These are phyloP conservation scores for Dinoponera quadriceps DNA, from an alignment of 1,140 invertebrate species.

Conservation along the genomic window DNA sequence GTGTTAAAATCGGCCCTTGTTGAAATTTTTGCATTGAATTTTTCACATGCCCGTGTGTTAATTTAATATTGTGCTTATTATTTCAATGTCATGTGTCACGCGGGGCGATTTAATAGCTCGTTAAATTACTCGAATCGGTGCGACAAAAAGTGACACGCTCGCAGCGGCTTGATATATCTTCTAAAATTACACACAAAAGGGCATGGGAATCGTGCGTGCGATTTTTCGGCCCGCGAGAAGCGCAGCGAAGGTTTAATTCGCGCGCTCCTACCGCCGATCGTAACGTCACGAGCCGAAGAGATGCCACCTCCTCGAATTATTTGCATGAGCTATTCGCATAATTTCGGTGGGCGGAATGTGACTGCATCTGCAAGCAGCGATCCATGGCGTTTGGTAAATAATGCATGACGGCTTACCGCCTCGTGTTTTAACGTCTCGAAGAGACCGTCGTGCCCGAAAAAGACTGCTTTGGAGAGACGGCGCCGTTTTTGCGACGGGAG, in stretches of 20 bases:
- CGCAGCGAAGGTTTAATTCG: not conserved
- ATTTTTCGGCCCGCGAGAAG: not conserved
- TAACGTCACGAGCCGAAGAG: not conserved
- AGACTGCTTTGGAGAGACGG: constrained; percentile 3
- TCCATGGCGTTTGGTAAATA: constrained; percentile 77
- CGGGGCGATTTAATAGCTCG: too few relatives aligned
- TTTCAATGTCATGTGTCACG: too few relatives aligned
- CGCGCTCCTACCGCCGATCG: not conserved
- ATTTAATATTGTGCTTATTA: too few relatives aligned
- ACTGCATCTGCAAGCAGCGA: constrained; percentile 74
- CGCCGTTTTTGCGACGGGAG: constrained; percentile 57
- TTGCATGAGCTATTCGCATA: constrained; percentile 38
- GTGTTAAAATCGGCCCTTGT: too few relatives aligned
- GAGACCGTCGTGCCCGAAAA: constrained; percentile 39
- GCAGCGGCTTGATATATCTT: too few relatives aligned
- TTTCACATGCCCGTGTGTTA: too few relatives aligned
- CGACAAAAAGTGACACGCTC: too few relatives aligned
- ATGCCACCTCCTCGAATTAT: constrained; percentile 1
- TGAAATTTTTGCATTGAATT: too few relatives aligned
- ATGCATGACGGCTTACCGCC: constrained; percentile 75
- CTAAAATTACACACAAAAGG: too few relatives aligned
- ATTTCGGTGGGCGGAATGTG: constrained; percentile 50
- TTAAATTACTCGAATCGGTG: too few relatives aligned
- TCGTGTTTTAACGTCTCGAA: constrained; percentile 31
- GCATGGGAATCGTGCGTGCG: too few relatives aligned